phyloP scores from a whole-genome alignment of 53 echinoderm and acorn worm species.

The Patiria pectinifera region DNA sequence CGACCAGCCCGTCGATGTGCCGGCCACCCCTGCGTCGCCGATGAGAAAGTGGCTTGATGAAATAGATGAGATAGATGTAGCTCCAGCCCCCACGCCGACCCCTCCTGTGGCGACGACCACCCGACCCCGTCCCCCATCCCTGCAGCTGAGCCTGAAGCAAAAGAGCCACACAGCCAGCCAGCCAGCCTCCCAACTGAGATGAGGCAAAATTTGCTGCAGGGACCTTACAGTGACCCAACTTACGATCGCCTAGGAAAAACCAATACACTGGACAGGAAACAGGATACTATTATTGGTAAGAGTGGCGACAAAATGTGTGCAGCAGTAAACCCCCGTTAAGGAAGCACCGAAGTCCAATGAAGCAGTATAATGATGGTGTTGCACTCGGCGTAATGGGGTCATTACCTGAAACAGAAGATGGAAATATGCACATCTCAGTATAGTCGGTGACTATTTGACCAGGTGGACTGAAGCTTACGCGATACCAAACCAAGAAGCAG shows the following conservation, averaged over 20 bases:
- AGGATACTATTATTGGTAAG: background rate
- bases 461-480: constrained; percentile 63
- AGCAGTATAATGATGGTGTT: constrained; percentile 25
- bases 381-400: constrained; percentile 61
- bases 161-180: no score
- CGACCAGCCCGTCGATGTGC: no score
- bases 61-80: no score
- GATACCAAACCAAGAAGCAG: constrained; percentile 50
- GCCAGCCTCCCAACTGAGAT: no score
- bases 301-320: constrained; percentile 13
- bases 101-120: no score
- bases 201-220: background rate
- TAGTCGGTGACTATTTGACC: constrained; percentile 57
- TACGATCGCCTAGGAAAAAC: background rate
- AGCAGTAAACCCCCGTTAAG: background rate
- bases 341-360: background rate
- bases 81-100: no score
- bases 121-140: no score
- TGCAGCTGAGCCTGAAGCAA: no score
- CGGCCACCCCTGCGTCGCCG: no score
- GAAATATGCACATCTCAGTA: background rate
- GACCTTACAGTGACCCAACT: background rate
- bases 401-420: constrained; percentile 26
- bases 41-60: no score
- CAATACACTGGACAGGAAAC: background rate